Evolutionary conservation across 2,888 invertebrate species (phyloP), one percentile per base, ranked within the genome.

Genomic region (Cosmorhoe ocellata): DNA sequence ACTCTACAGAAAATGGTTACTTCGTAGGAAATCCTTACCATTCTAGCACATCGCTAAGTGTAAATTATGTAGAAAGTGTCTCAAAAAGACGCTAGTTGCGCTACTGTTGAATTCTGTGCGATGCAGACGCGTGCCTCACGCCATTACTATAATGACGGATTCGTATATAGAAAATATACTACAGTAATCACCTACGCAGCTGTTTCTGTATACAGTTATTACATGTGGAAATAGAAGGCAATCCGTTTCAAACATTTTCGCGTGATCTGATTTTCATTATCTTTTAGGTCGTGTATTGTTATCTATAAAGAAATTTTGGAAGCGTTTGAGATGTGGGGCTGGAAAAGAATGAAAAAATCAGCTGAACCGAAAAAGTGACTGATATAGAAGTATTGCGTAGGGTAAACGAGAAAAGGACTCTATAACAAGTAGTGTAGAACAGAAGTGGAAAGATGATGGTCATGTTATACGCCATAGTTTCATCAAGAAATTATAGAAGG

Each of bases 121-220:
- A 59, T 59, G 65, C 47, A 36, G 58, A 63, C 80, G 79, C 82
- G 82, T 80, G 80, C 68, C 63, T 42, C 56, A 57, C 68, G 66
- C 72, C 64, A 81, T 84, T 83, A 81, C 74, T 45, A 63, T 84
- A 84, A 86, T 81, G 76, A 76, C 69, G 72, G 61, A 69, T 69
- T 71, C 67, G 71, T 75, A 71, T n/a, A n/a, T 73, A 79, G 82
- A 82, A 79, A 79, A 79, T 78, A 77, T 74, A 78, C n/a, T n/a
- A n/a, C 79, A 76, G 82, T 74, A 81, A 83, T 83, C 69, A 68
- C 66, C 56, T 54, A 63, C 67, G 73, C 71, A 71, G 77, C 78
- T 74, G 74, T 70, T 68, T 74, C 77, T 74, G 73, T 70, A 66
- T 73, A 69, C 56, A 45, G 51, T 51, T 58, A 58, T 60, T 54